Base-by-base conservation (phyloP, 2,888 invertebrate genomes). In the Phrixothrix hirtus region DNA sequence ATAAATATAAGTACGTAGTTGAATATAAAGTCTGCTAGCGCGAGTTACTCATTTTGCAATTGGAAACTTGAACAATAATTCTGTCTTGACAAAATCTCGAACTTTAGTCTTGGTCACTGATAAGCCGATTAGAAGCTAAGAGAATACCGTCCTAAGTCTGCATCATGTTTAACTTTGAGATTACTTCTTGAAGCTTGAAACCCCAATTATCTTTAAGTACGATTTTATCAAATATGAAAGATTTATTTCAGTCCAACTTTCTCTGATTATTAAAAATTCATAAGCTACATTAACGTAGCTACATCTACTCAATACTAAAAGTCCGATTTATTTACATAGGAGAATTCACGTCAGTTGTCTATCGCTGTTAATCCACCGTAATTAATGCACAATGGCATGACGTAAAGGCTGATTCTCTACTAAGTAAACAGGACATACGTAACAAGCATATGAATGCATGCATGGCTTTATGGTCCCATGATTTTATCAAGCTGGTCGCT, bases 401-500 rank as follows among this genome's bases (percentile, higher is more conserved):
- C 51, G 51, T 51, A 47, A 52, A 42, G 46, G 36, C 30, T 14
- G 21, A 49, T 52, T 56, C 49, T 44, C 46, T 27, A 44, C 46
- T 55, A 50, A 55, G 55, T 53, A 61, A 54, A 53, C 43, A 49
- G 70, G 69, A 70, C 69, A 70, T 68, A 69, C 56, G 53, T 67
- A 70, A 65, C 67, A 70, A 68, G 56, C 55, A 58, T 60, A 59
- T 62, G 58, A 57, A 70, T 71, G 72, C 72, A 72, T 73, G 70
- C 72, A 73, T 73, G 71, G 72, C 72, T 72, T 72, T 72, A 73
- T 73, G 74, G 73, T 73, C 70, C 74, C 74, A 75, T 74, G 75
- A 75, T 75, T 75, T 75, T 75, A 75, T 75, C 74, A 71, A 70
- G 67, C 72, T 65, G 69, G 69, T 69, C 71, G 69, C 72, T 74